phyloP scores from a whole-genome alignment of 2,797 vertebrate genomes.

The Pagetopsis macropterus region DNA sequence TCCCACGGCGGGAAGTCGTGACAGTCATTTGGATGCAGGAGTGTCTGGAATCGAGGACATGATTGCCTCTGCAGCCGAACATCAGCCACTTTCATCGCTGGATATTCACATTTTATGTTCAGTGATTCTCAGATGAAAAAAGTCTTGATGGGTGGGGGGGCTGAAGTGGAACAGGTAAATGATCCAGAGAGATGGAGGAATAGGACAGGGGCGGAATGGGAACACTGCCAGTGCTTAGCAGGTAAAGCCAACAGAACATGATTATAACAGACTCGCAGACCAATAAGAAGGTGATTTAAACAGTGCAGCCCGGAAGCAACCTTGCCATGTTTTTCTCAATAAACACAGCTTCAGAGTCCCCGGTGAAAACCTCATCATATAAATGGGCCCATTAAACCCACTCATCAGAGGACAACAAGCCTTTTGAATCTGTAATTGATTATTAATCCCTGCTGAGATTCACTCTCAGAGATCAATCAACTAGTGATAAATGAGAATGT shows the following conservation, averaged over 20 bases:
- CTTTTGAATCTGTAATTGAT: constrained; percentile 66
- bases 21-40: constrained; percentile 58
- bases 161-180: constrained; percentile 47
- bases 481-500: constrained; percentile 29
- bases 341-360: constrained; percentile 20
- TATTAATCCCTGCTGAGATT: constrained; percentile 58
- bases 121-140: constrained; percentile 42
- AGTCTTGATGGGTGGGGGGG: constrained; percentile 2
- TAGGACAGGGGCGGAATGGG: constrained; percentile 39
- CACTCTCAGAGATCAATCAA: constrained; percentile 28
- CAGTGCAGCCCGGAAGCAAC: constrained; percentile 22
- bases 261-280: constrained; percentile 44
- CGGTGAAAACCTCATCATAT: constrained; percentile 45
- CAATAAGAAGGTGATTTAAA: constrained; percentile 43
- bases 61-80: constrained; percentile 50
- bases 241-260: constrained; percentile 44
- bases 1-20: constrained; percentile 7
- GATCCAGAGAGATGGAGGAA: constrained; percentile 61
- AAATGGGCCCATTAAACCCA: constrained; percentile 66
- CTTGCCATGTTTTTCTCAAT: constrained; percentile 14
- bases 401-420: constrained; percentile 52
- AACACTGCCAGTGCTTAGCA: constrained; percentile 55
- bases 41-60: constrained; percentile 30
- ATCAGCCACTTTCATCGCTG: constrained; percentile 42
- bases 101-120: constrained; percentile 53